Percentiles rank a stretch among this genome's conserved stretches.
Evolutionary conservation across 2,888 invertebrate genomes (phyloP).

Genomic region (Cynaeus angustus): DNA sequence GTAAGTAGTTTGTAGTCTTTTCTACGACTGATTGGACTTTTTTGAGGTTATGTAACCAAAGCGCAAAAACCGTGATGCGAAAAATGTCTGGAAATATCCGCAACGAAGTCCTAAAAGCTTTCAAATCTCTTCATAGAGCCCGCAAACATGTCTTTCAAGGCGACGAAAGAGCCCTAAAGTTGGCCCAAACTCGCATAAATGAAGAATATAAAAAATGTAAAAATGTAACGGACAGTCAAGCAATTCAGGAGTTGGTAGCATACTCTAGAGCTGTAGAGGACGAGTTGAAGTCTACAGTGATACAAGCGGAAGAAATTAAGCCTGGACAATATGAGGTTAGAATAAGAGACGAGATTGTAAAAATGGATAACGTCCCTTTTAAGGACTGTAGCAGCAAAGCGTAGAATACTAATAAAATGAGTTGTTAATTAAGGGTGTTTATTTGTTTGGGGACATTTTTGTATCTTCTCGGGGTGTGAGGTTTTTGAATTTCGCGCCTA

Average conservation of each 20-base stretch:
- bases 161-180: conserved; percentile 77
- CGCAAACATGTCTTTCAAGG: conserved; percentile 80
- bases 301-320: conserved; percentile 81
- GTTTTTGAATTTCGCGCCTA: no score
- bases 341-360: conserved; percentile 77
- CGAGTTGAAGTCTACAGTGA: conserved; percentile 82
- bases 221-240: conserved; percentile 74
- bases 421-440: no score
- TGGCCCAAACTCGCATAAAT: conserved; percentile 83
- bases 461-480: no score
- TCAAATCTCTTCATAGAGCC: conserved; percentile 83
- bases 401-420: no score
- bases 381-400: conserved; percentile 62
- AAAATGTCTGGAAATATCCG: conserved; percentile 53
- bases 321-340: conserved; percentile 79
- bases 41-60: conserved; percentile 40
- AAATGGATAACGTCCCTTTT: conserved; percentile 79
- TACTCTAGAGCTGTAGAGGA: conserved; percentile 80
- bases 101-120: conserved; percentile 79
- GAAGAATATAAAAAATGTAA: conserved; percentile 82
- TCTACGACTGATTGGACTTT: not conserved
- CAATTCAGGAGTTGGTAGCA: conserved; percentile 81
- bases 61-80: not conserved
- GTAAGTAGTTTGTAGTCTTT: no score
- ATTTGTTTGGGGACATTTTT: no score